Evolutionary conservation across 2,888 invertebrate genomes (phyloP), one percentile per base, ranked within the genome.

Genomic region (Cantharis rustica): DNA sequence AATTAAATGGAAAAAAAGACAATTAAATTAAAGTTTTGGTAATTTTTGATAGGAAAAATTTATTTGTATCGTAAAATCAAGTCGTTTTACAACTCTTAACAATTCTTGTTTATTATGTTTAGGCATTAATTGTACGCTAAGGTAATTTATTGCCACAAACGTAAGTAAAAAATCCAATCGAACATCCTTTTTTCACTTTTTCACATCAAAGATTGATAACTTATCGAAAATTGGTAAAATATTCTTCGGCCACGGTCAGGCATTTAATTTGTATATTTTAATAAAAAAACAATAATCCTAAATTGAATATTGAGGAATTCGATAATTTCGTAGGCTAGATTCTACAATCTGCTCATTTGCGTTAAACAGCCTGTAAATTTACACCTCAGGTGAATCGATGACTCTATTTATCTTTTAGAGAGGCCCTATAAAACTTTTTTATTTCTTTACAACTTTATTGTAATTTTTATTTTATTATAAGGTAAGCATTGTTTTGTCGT

Each of bases 351-450:
- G 64, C 64, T 66, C 64, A 66, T 66, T 66, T 66, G 23, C 11
- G 64, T 83, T 82, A 80, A 81, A 79, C 63, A 79, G 69, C 80
- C 74, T 79, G 82, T 82, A 82, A 83, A 82, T 83, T 80, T 79
- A 81, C 80, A 81, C 79, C 82, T 83, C 82, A 82, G 82, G 80
- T 79, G 80, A 78, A 63, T 69, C 75, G 80, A 83, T 82, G 83
- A 81, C 82, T 83, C 82, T 83, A 83, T 83, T 83, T 75, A 75
- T 78, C 61, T 69, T 72, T 27, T 17, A 61, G 61, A 70, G 70
- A n/a, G 16, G 79, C 79, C 71, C 79, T 78, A 79, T 79, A 79
- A 62, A 71, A 63, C 77, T 75, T 66, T 77, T 78, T 75, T 76
- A 77, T 79, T 76, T 75, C 79, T 77, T 80, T 80, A 81, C 80